These are phyloP conservation scores for Forficula auricularia DNA, from an alignment of 1,140 invertebrate genomes.

Conservation along the genomic window DNA sequence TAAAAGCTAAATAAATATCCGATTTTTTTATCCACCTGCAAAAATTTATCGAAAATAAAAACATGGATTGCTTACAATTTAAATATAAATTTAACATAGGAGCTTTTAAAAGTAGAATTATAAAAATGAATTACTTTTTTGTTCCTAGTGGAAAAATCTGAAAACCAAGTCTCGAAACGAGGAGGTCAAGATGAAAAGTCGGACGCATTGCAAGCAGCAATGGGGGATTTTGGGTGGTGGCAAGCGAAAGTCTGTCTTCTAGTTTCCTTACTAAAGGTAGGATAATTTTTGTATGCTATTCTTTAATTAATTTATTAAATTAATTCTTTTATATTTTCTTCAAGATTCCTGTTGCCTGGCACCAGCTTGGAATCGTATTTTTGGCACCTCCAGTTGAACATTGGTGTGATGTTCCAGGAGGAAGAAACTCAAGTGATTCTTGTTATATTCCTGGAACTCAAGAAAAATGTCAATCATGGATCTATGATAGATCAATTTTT, in stretches of 20 bases:
- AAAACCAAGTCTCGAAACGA: too few relatives aligned
- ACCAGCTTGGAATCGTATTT: conserved; percentile 37
- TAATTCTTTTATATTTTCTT: too few relatives aligned
- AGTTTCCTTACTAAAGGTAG: conserved; percentile 31
- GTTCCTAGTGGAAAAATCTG: too few relatives aligned
- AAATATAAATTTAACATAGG: too few relatives aligned
- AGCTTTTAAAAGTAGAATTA: too few relatives aligned
- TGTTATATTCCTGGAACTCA: conserved; percentile 20
- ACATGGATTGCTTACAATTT: too few relatives aligned
- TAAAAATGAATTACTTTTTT: too few relatives aligned
- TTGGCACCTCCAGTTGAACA: conserved; percentile 37
- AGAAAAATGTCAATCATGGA: conserved; percentile 33
- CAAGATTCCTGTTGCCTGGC: conserved; percentile 40
- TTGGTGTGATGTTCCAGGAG: conserved; percentile 18
- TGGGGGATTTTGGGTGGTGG: conserved; percentile 51
- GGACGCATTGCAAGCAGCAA: conserved; percentile 44
- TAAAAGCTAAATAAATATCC: too few relatives aligned
- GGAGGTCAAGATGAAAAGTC: conserved; percentile 27
- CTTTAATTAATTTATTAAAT: too few relatives aligned
- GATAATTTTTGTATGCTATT: too few relatives aligned
- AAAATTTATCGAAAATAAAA: too few relatives aligned
- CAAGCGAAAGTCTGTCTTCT: conserved; percentile 45
- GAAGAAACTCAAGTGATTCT: background rate
- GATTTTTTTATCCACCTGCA: too few relatives aligned
- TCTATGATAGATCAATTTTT: conserved; percentile 45